Evolutionary conservation across 2,113 vertebrate genomes (phyloP).

Genomic region (Vidua chalybeata): DNA sequence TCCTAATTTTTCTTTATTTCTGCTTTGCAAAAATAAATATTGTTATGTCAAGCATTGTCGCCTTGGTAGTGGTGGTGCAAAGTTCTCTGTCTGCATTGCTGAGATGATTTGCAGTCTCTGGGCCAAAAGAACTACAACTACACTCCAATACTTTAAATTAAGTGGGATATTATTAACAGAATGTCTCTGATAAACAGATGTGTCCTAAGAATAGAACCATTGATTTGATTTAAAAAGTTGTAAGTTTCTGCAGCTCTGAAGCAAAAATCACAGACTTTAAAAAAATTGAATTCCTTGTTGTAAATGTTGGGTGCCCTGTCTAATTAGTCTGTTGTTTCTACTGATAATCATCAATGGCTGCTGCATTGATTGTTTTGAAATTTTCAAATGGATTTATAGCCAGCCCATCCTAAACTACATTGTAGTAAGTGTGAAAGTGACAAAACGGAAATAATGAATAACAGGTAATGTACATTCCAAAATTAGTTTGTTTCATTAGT

Average conservation of each 20-base stretch:
- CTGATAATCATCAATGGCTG: background rate
- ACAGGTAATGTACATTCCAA: background rate
- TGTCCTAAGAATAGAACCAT: background rate
- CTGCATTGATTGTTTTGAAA: background rate
- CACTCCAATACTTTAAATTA: background rate
- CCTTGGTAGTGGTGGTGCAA: background rate
- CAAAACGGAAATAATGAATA: background rate
- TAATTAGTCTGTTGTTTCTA: background rate
- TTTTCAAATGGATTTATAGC: background rate
- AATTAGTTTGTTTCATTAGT: background rate
- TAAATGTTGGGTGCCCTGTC: background rate
- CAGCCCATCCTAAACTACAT: background rate
- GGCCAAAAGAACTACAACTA: background rate
- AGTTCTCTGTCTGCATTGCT: background rate
- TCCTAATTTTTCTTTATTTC: background rate
- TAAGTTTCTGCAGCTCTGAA: background rate
- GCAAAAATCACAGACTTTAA: background rate
- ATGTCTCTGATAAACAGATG: background rate
- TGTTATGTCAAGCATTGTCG: background rate
- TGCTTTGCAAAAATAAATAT: background rate
- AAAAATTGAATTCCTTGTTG: background rate
- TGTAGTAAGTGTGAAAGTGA: background rate
- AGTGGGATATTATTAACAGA: background rate
- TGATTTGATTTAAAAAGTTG: background rate
- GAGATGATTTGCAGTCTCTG: background rate